Evolutionary conservation across 2,888 invertebrate genomes (phyloP).

Genomic region (Globia sparganii): DNA sequence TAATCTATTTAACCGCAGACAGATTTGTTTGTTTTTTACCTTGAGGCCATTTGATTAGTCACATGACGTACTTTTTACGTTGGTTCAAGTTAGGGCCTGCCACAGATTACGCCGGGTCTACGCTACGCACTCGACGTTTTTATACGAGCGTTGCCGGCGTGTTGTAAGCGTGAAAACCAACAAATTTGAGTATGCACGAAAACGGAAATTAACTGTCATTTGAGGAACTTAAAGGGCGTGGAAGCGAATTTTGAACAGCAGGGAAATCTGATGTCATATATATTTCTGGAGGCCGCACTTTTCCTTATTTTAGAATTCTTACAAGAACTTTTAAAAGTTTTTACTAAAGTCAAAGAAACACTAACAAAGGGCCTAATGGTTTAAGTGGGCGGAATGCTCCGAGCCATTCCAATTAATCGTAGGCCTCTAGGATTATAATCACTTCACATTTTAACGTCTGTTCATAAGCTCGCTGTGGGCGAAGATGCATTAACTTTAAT

Average conservation of each 20-base stretch:
- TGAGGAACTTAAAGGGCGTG: background rate
- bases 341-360: background rate
- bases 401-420: constrained; percentile 43
- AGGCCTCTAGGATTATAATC: constrained; percentile 40
- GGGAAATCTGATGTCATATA: constrained; percentile 5
- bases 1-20: constrained; percentile 2
- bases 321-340: background rate
- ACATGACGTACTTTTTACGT: background rate
- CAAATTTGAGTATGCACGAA: background rate
- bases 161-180: background rate
- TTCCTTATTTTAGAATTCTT: background rate
- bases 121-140: background rate
- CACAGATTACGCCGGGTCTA: background rate
- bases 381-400: constrained; percentile 37
- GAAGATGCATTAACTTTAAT: constrained; percentile 23
- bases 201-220: background rate
- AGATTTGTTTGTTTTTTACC: background rate
- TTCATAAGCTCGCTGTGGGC: constrained; percentile 19
- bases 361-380: constrained; percentile 4
- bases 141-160: background rate
- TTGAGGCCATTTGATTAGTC: background rate
- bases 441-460: constrained; percentile 51
- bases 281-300: constrained; percentile 10
- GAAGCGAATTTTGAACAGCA: background rate
- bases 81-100: background rate